Evolutionary conservation across 1,140 invertebrate species (phyloP).

Genomic region (Drosophila pseudoobscura): DNA sequence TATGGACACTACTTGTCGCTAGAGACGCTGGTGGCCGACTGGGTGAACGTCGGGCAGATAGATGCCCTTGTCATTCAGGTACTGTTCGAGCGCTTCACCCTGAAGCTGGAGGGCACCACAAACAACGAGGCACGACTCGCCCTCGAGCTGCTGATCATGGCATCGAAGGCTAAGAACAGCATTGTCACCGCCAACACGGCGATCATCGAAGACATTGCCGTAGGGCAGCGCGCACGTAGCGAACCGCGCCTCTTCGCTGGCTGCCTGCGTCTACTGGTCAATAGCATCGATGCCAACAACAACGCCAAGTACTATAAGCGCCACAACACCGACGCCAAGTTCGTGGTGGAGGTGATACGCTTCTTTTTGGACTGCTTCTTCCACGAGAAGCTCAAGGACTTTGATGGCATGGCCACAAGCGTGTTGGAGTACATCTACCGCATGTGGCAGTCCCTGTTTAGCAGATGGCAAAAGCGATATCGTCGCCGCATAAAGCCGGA

Average conservation of each 20-base stretch:
- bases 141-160: slow-evolving; percentile 90
- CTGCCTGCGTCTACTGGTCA: slow-evolving; percentile 71
- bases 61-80: slow-evolving; percentile 85
- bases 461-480: no score
- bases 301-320: slow-evolving; percentile 74
- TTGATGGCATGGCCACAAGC: slow-evolving; percentile 67
- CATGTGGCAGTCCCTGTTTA: slow-evolving; percentile 64
- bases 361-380: slow-evolving; percentile 73
- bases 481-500: no score
- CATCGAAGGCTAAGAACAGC: slow-evolving; percentile 85
- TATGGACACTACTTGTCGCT: slow-evolving; percentile 88
- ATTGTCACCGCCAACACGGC: slow-evolving; percentile 85
- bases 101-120: slow-evolving; percentile 89
- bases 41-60: slow-evolving; percentile 86
- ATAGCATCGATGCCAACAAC: slow-evolving; percentile 61
- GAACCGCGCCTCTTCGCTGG: slow-evolving; percentile 74
- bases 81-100: slow-evolving; percentile 92
- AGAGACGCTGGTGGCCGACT: slow-evolving; percentile 88
- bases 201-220: slow-evolving; percentile 84
- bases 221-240: slow-evolving; percentile 58
- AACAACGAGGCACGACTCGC: slow-evolving; percentile 88
- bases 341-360: slow-evolving; percentile 56
- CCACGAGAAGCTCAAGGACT: slow-evolving; percentile 61
- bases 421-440: slow-evolving; percentile 74
- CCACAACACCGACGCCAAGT: slow-evolving; percentile 46